Evolutionary conservation across 2,797 vertebrate species (phyloP).

Genomic region (Lepus oiostolus): DNA sequence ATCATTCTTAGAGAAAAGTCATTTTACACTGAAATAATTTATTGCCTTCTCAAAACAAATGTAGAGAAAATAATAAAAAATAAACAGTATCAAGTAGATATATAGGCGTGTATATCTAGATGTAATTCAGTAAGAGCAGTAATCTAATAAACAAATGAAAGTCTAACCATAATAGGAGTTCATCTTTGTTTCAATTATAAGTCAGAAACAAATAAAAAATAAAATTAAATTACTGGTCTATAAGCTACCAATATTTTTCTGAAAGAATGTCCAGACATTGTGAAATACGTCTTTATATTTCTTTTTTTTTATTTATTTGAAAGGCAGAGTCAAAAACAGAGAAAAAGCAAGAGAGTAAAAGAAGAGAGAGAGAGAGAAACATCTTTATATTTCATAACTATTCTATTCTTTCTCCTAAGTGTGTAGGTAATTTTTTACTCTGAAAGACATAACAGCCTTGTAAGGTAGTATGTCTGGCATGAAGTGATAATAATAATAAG

Average conservation of each 20-base stretch:
- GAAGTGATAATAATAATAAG: conserved; percentile 20
- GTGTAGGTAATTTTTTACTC: not conserved
- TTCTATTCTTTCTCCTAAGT: conserved; percentile 36
- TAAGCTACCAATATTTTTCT: conserved; percentile 9
- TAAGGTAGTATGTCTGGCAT: not conserved
- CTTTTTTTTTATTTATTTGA: too few species aligned
- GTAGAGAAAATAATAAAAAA: conserved; percentile 36
- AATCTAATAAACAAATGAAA: conserved; percentile 34
- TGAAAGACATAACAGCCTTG: conserved; percentile 7
- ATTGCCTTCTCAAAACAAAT: not conserved
- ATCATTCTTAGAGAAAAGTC: conserved; percentile 26
- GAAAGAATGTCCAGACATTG: conserved; percentile 4
- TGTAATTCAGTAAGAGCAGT: conserved; percentile 21
- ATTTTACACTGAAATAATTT: conserved; percentile 46
- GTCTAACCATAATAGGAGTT: conserved; percentile 15
- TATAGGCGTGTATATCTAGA: not conserved
- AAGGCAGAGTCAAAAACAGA: too few species aligned
- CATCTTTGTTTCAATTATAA: conserved; percentile 54
- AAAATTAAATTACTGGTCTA: conserved; percentile 50
- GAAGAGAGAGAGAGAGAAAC: too few species aligned
- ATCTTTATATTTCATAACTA: conserved; percentile 40
- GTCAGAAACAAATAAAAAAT: conserved; percentile 32
- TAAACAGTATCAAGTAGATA: not conserved
- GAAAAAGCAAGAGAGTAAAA: too few species aligned
- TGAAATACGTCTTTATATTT: conserved; percentile 21